Base-by-base conservation (phyloP, 1,140 invertebrate species). In the Drosophila elegans region DNA sequence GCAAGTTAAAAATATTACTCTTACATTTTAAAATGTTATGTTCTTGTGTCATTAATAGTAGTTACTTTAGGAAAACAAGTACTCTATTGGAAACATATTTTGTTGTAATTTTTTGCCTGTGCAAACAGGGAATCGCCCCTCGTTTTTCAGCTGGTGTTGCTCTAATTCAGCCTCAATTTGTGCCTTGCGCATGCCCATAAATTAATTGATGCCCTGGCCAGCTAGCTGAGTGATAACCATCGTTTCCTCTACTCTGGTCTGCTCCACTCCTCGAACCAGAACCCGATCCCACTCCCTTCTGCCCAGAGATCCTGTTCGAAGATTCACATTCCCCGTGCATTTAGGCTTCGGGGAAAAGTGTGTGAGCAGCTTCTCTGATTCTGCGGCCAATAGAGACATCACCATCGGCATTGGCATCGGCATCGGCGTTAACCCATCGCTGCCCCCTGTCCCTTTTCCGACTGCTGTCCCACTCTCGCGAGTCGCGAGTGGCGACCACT, bases 101-200 rank as follows among this genome's bases (percentile, higher is more conserved):
- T 48, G 5, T 48, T n/a, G 5, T 48, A 48, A 29, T 39, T 42
- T 42, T 13, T 4, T 12, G 4, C 3, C 12, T 34, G 10, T 5
- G 7, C 7, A 32, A 21, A 13, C 0, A 16, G 13, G 10, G 2
- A 46, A 29, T 29, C 21, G 38, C 39, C 41, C 32, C 41, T 12
- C 49, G 16, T 21, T n/a, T 16, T 9, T 27, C 41, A 21, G 12
- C 9, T 71, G 27, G 44, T 41, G 3, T 54, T 75, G 76, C 55
- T 84, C 72, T 71, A 78, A 83, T 84, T 84, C 82, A 85, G 80
- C 78, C 69, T 78, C 80, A 91, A 91, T 91, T 91, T 91, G 89
- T 91, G 89, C 80, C 60, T 74, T 67, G 83, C 75, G 77, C 78
- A 80, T 73, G 64, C 62, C 89, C 71, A 91, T 91, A 91, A 91